Evolutionary conservation across 2,888 invertebrate species (phyloP), one percentile per base, ranked within the genome.

Genomic region (Rhingia campestris): DNA sequence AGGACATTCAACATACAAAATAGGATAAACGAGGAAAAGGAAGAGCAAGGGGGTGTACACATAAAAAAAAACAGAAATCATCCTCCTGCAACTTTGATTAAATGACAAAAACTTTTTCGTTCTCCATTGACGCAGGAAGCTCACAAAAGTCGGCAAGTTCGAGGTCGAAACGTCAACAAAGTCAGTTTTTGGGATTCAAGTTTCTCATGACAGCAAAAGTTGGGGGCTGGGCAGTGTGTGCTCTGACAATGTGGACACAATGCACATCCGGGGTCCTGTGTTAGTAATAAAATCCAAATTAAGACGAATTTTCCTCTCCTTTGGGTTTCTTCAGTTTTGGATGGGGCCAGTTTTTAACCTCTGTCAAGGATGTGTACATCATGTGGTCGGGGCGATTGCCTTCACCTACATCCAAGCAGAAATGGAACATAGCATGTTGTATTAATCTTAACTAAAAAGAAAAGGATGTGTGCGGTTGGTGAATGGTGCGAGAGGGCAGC

Each of bases 121-220:
- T 32, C 59, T 39, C 56, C 53, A 59, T 39, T 61, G 74, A 69
- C 61, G 66, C 58, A 35, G 45, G 45, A 61, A 49, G 12, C 63
- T n/a, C 56, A 61, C 61, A 51, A 66, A 59, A 73, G 79, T 73
- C 53, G 70, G 35, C 74, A 75, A 81, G 81, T 75, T 69, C 67
- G 81, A 80, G 74, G 81, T 81, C 81, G 69, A 81, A 74, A 54
- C 61, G 74, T 81, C 80, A 81, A 74, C 74, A 74, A 63, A 51
- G 61, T 51, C 54, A 61, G 45, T 49, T 32, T 72, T 64, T 35
- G n/a, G 72, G 35, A 5, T 63, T 54, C 43, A 35, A 56, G 12
- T 33, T 10, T 59, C n/a, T 30, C 30, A 63, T 56, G 54, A 51
- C 58, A 49, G 66, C 35, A 41, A 47, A 41, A 22, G 35, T 22